Percentiles rank a stretch among this genome's conserved stretches.
Conservation (phyloP, 1,140 invertebrate genomes). For the Brachionus calyciflorus region DNA sequence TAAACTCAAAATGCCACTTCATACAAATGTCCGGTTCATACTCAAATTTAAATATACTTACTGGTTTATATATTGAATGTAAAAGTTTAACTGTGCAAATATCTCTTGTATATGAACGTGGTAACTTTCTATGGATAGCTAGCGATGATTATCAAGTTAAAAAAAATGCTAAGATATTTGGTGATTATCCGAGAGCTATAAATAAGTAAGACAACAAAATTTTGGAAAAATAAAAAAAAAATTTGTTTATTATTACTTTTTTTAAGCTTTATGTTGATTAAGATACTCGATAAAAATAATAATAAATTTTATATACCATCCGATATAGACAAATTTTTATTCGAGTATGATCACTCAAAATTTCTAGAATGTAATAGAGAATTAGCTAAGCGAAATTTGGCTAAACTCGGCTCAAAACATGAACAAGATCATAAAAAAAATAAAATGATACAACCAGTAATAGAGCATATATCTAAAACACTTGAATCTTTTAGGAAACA, state of each 20-base stretch:
- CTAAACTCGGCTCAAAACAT: conserved; percentile 1
- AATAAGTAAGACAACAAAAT: not conserved
- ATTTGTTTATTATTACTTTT: not conserved
- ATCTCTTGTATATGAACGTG: conserved; percentile 27
- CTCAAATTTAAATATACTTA: conserved; percentile 24
- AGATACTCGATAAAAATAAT: not conserved
- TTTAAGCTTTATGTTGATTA: not conserved
- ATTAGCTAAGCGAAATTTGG: conserved; percentile 1
- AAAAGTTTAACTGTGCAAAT: conserved; percentile 11
- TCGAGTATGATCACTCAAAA: not conserved
- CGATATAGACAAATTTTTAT: conserved; percentile 26
- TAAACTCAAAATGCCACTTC: conserved; percentile 1
- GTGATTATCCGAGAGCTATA: not conserved
- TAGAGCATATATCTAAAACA: conserved; percentile 18
- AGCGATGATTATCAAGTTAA: conserved; percentile 34
- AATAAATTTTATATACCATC: conserved; percentile 7
- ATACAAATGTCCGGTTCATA: conserved; percentile 3
- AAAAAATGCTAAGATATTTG: not conserved
- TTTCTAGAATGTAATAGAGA: conserved; percentile 30
- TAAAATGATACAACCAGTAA: not conserved
- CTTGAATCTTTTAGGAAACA: conserved; percentile 1
- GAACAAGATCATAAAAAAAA: conserved; percentile 13
- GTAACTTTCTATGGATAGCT: conserved; percentile 24
- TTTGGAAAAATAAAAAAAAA: not conserved
- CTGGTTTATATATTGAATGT: conserved; percentile 23